These are phyloP conservation scores for Chelidonichthys spinosus DNA, from an alignment of 2,797 vertebrate species.

Conservation along the genomic window DNA sequence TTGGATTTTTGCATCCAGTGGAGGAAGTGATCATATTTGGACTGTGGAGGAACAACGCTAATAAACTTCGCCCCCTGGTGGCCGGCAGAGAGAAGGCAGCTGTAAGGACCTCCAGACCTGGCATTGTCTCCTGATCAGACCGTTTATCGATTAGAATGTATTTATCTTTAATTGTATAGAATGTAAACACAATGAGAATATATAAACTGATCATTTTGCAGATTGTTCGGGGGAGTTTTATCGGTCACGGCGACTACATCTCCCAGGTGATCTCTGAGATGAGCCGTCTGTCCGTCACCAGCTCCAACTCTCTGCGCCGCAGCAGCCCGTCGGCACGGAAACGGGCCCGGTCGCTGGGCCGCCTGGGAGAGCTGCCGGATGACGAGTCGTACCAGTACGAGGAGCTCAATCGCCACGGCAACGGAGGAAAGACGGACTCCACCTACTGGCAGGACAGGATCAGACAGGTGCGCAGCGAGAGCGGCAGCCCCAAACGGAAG, in stretches of 20 bases:
- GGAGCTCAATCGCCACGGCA: slow-evolving; percentile 72
- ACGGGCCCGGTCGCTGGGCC: slow-evolving; percentile 90
- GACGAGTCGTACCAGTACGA: slow-evolving; percentile 85
- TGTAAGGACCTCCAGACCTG: too few species aligned
- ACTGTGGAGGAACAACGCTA: too few species aligned
- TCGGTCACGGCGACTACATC: slow-evolving; percentile 91
- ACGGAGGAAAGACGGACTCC: slow-evolving; percentile 55
- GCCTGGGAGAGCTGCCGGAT: slow-evolving; percentile 86
- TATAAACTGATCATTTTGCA: slow-evolving; percentile 49
- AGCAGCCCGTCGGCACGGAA: slow-evolving; percentile 86
- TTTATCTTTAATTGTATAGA: too few species aligned
- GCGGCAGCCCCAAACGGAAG: slow-evolving; percentile 84
- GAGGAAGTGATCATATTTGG: too few species aligned
- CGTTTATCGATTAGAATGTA: too few species aligned
- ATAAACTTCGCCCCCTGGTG: too few species aligned
- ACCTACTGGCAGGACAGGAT: slow-evolving; percentile 86
- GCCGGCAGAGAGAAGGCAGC: too few species aligned
- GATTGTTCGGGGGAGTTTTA: slow-evolving; percentile 92
- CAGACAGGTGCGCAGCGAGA: slow-evolving; percentile 80
- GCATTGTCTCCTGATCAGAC: too few species aligned
- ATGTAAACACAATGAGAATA: too few species aligned
- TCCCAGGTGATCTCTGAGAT: slow-evolving; percentile 90
- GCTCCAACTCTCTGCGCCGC: slow-evolving; percentile 91
- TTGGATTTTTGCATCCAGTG: too few species aligned
- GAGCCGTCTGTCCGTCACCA: slow-evolving; percentile 89